Evolutionary conservation across 1,140 invertebrate species (phyloP), one percentile per base, ranked within the genome.

Genomic region (Drosophila malerkotliana): DNA sequence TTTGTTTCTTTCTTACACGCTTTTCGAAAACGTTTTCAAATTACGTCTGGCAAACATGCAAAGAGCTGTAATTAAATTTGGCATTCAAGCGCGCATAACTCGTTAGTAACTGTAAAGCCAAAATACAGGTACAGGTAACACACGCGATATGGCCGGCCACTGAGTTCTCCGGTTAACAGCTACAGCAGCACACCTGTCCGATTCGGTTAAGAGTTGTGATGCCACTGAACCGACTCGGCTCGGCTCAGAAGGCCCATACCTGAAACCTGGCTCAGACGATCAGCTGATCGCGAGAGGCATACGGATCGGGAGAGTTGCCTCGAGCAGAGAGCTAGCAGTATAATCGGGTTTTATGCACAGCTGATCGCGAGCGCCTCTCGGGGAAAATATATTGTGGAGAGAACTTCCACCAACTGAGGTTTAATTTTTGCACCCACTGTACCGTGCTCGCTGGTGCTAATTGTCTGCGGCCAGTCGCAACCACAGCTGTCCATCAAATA

Each of bases 81-180:
- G 83, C 83, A 87, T 87, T 87, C 83, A 87, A 87, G 83, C 83
- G 79, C 75, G 72, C 62, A 87, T 62, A 77, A 58, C 83, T 71
- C 54, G 80, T 71, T 81, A 48, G 83, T 88, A 87, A 87, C 82
- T 87, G 82, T 87, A 81, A 82, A 87, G 49, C 47, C 76, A 48
- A 51, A 51, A 56, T 47, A 77, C 67, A 61, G 72, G 45, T 51
- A 72, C 45, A 61, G 37, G 53, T 39, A 72, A 15, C 26, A 30
- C 39, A 55, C 71, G 39, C 51, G 55, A 66, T 39, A 47, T 30
- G 28, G n/a, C 7, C 68, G 44, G 55, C 18, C 28, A 45, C 10
- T 6, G 21, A 14, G 9, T 21, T 21, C 44, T 47, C 21, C 44
- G 1, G 2, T 1, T 4, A 15, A 1, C 14, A 30, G 44, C 14